phyloP scores from a whole-genome alignment of 1,140 invertebrate species.

The honey bee (Apis mellifera) region Amel_HAv3.1 CM009941.2:13395001-13395500 shows the following conservation, averaged over 20 bases:
- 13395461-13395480: slow-evolving; percentile 52
- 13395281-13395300: too few species aligned
- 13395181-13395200: too few species aligned
- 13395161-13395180: too few species aligned
- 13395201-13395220: too few species aligned
- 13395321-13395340: neutral
- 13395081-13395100: neutral
- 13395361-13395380: neutral
- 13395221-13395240: neutral
- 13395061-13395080: neutral
- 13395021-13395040: neutral
- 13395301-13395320: neutral
- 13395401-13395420: slow-evolving; percentile 27
- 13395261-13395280: too few species aligned
- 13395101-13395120: too few species aligned
- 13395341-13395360: neutral
- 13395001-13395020: slow-evolving; percentile 25
- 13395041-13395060: too few species aligned
- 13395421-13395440: slow-evolving; percentile 15
- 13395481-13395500: slow-evolving; percentile 76
- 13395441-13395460: slow-evolving; percentile 45
- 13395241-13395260: too few species aligned
- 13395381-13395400: neutral
- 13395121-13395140: neutral
- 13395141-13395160: neutral